Evolutionary conservation across 2,888 invertebrate species (phyloP).

Genomic region (Leptogaster cylindrica): DNA sequence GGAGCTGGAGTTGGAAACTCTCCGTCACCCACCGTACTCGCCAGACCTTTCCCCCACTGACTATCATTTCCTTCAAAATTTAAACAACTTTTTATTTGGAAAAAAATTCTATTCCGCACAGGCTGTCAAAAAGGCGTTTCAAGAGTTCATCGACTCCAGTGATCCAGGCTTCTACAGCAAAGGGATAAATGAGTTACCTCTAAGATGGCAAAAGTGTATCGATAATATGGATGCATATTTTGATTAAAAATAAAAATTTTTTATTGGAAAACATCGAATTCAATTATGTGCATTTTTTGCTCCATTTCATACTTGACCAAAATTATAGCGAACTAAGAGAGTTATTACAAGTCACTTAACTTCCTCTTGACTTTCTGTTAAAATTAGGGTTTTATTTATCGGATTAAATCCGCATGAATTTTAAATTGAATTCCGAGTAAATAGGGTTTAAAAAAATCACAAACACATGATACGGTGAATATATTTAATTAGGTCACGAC

Average conservation of each 20-base stretch:
- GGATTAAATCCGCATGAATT: no score
- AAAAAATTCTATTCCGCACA: constrained; percentile 18
- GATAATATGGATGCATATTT: constrained; percentile 9
- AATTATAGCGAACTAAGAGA: no score
- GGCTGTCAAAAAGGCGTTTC: constrained; percentile 24
- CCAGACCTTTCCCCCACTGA: constrained; percentile 25
- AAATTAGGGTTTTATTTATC: no score
- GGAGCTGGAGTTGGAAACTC: not conserved
- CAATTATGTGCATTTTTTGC: constrained; percentile 4
- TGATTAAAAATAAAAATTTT: constrained; percentile 31
- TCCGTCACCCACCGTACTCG: constrained; percentile 19
- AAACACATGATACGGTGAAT: no score
- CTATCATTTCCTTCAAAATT: constrained; percentile 4
- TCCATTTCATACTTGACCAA: constrained; percentile 27
- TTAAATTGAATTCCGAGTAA: no score
- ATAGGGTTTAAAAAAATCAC: no score
- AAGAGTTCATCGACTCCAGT: constrained; percentile 22
- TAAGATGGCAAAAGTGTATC: constrained; percentile 25
- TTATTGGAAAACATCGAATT: constrained; percentile 4
- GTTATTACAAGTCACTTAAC: no score
- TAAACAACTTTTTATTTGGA: constrained; percentile 14
- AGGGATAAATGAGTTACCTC: no score
- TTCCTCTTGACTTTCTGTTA: no score
- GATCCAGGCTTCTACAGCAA: not conserved
- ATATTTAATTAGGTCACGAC: no score